Base-by-base conservation (phyloP, 2,888 invertebrate species). In the Tanypteryx hageni region DNA sequence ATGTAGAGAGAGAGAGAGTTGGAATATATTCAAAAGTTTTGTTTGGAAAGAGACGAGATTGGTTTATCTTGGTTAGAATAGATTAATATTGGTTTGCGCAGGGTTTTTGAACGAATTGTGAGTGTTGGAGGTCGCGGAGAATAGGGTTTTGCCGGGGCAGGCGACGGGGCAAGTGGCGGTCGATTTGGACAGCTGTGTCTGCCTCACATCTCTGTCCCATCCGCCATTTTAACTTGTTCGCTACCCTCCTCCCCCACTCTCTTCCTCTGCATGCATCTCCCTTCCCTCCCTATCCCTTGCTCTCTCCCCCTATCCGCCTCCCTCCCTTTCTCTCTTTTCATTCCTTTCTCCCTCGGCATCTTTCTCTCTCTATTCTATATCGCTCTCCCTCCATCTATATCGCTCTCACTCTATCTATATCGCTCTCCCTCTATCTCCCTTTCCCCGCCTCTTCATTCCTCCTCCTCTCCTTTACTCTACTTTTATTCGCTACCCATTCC, bases 151-250 rank as follows among this genome's bases (percentile, higher is more conserved):
- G 16, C 27, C 0, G 18, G 31, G 56, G 44, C 61, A n/a, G 44
- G 14, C 44, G 61, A 89, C 27, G n/a, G 89, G 68, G 64, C 89
- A 31, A 27, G 89, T 64, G 64, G 44, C 56, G 89, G 89, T 89
- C 89, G 89, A 89, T 89, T 89, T 89, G 89, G 89, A 89, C 89
- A 89, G 89, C 89, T 89, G 89, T 64, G 89, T 89, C 89, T 89
- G 89, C 89, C 64, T 68, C 44, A 61, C 64, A 31, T 31, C 59
- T 22, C 27, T 58, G 89, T 31, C 64, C 68, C 89, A 89, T 89
- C 89, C 89, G 89, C 89, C 89, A 89, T 89, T 89, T 89, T 89
- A 89, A 89, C 89, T 89, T 18, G 64, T 64, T 89, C 64, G 64
- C 64, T 59, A 4, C 64, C 31, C 64, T 27, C 61, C 31, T 16